Evolutionary conservation across 2,888 invertebrate species (phyloP), one percentile per base, ranked within the genome.

Genomic region (Apotomis betuletana): DNA sequence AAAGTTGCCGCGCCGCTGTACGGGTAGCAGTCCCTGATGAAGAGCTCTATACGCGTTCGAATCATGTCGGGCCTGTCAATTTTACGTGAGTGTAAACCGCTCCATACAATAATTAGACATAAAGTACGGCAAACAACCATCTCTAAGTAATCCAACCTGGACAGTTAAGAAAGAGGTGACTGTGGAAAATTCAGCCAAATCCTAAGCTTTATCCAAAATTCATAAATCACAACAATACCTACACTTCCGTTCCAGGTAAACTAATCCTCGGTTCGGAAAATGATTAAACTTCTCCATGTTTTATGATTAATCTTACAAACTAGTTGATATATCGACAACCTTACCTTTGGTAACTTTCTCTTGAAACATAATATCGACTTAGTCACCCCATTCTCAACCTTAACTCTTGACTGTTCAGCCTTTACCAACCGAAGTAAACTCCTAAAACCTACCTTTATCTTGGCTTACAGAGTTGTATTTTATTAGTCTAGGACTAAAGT

Each of bases 271-370:
- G 46, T 2, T 13, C 38, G 13, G 41, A 10, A 60, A 46, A 60
- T 46, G 44, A 59, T 59, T 59, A 59, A 59, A 41, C 8, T 59
- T 41, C 59, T 59, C 6, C 44, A 60, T 60, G 38, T 9, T 41
- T 41, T 38, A 60, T 60, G 60, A 60, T 60, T 60, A 46, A 60
- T 60, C n/a, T 44, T 46, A n/a, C 60, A 44, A 46, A 46, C 60
- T 60, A 46, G 8, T 9, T 55, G 15, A 8, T 55, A 15, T 46
- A 60, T 60, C 44, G 44, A 46, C 44, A 60, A 60, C 60, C 10
- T 9, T 60, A 46, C 44, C 60, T 44, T 15, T 4, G 46, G 44
- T 15, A 60, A 60, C 8, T 9, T 46, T 59, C 2, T 41, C 1
- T 41, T 41, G n/a, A 4, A 44, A 41, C 38, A 13, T 12, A 13